Base-by-base conservation (phyloP, 2,888 invertebrate species). In the Ferrisia virgata region DNA sequence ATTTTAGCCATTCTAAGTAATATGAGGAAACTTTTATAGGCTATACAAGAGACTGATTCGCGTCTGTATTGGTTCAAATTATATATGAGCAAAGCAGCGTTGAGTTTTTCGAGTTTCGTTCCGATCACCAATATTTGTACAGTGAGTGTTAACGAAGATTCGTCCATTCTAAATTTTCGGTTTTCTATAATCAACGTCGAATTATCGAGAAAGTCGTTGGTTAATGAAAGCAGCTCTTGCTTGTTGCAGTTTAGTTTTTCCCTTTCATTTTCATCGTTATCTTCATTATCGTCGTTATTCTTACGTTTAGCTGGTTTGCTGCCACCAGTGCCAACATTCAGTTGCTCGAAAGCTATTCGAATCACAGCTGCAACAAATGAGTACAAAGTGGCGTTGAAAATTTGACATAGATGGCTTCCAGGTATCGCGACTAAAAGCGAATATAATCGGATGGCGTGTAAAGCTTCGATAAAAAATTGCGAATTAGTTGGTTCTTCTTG, bases 331-430 rank as follows among this genome's bases (percentile, higher is more conserved):
- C 25, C 69, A 9, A 40, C 43, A 13, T 83, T 76, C 5, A 83
- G 47, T 76, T 83, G 83, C 33, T 83, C 83, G 43, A 69, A 83
- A 33, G 69, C 69, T 11, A 83, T 33, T 83, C 76, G 39, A 3
- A 83, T 76, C 39, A 83, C 72, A 11, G 83, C 33, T 13, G 47
- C 22, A 1, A 83, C 47, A 33, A 72, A 47, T 18, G 83, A 83
- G 28, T 83, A 83, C 6, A 83, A 8, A 22, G 83, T 83, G 2
- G 83, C 69, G 43, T 83, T 83, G 83, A 83, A 83, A 31, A 83
- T 76, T 28, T 83, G 83, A 47, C 83, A 83, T 18, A 83, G n/a
- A 13, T 83, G 83, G 47, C 83, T 83, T 39, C 83, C 83, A 31
- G 83, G 83, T 31, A 83, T 83, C 9, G 83, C 83, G n/a, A 83